phyloP scores from a whole-genome alignment of 2,113 vertebrate genomes.

The Mellivora capensis region DNA sequence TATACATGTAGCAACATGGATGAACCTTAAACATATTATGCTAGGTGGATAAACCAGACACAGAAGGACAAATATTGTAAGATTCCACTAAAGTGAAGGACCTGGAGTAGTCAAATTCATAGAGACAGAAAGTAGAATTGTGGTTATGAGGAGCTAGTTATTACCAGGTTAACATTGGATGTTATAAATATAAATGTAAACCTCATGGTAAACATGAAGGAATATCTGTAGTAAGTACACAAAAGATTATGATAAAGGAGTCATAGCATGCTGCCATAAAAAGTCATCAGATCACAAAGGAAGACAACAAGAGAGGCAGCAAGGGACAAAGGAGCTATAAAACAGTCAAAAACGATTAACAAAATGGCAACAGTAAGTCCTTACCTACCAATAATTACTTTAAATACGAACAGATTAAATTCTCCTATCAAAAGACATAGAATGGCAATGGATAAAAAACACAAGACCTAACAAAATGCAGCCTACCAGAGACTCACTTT shows the following conservation, averaged over 20 bases:
- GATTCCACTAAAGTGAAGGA: neutral
- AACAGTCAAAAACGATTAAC: neutral
- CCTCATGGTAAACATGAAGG: neutral
- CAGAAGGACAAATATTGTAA: neutral
- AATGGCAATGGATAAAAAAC: neutral
- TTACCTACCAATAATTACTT: neutral
- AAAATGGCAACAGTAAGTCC: neutral
- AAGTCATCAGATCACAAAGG: neutral
- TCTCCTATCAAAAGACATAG: neutral
- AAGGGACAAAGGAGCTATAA: neutral
- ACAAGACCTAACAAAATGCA: neutral
- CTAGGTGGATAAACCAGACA: neutral
- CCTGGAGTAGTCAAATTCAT: neutral
- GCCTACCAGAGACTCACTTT: neutral
- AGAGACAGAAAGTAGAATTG: neutral
- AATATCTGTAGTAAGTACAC: neutral
- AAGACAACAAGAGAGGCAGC: neutral
- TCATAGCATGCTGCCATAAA: neutral
- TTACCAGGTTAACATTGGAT: neutral
- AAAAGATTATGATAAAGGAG: neutral
- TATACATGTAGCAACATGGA: neutral
- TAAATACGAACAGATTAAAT: neutral
- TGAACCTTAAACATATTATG: neutral
- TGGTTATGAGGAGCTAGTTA: neutral
- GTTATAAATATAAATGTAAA: neutral